Percentiles rank a stretch among this genome's conserved stretches.
phyloP scores from a whole-genome alignment of 2,113 vertebrate genomes.

The Gnathonemus echidnorhynchus region DNA sequence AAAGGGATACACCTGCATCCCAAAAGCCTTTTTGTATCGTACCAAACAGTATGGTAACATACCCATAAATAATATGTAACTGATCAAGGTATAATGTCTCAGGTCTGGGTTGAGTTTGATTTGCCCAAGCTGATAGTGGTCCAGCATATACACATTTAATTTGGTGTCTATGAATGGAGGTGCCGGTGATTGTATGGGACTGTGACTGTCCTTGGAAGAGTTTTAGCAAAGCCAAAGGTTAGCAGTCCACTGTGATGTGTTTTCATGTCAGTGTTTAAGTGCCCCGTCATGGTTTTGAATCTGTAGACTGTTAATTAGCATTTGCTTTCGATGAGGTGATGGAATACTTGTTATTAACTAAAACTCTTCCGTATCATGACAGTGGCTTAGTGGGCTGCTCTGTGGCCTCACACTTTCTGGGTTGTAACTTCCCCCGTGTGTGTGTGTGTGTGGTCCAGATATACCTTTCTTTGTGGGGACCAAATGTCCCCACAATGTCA shows the following conservation, averaged over 20 bases:
- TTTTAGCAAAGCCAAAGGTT: neutral
- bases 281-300: neutral
- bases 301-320: neutral
- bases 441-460: neutral
- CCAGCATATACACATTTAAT: neutral
- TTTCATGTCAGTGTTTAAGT: neutral
- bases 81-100: neutral
- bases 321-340: neutral
- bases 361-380: neutral
- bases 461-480: no score
- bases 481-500: no score
- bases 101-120: neutral
- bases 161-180: neutral
- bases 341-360: neutral
- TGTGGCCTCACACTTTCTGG: neutral
- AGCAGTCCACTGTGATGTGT: neutral
- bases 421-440: neutral
- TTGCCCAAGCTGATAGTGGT: neutral
- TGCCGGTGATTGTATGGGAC: neutral
- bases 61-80: neutral
- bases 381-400: neutral
- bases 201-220: neutral
- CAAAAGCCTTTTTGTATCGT: neutral
- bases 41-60: neutral
- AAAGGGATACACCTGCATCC: neutral